A percentile compares a stretch with the other conserved stretches of the same genome.
Conservation (phyloP, 92 coral and sea anemone genomes). For the Phenganax subtilis region DNA sequence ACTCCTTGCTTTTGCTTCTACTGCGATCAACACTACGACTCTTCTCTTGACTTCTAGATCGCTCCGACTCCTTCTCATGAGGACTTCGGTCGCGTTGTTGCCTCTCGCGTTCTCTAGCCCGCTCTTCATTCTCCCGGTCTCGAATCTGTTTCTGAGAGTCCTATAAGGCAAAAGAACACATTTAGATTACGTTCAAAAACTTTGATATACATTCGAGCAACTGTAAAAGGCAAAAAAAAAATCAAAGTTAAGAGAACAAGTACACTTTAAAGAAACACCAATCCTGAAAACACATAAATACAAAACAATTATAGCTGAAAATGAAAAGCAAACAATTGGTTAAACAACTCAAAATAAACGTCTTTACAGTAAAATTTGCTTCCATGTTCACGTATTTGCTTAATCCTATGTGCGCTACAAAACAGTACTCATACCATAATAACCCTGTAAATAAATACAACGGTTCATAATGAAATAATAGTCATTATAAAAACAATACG, state of each 20-base stretch:
- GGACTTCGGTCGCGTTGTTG: constrained; percentile 34
- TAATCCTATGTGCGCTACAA: neutral
- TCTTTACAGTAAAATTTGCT: too few relatives aligned
- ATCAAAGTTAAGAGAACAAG: neutral
- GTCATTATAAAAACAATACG: neutral
- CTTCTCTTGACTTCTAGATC: constrained; percentile 4
- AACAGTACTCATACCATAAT: neutral
- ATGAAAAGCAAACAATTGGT: too few relatives aligned
- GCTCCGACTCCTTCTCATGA: neutral
- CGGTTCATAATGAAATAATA: neutral
- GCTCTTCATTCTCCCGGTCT: constrained; percentile 59
- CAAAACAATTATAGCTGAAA: too few relatives aligned
- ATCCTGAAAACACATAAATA: too few relatives aligned
- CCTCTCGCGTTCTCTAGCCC: constrained; percentile 17
- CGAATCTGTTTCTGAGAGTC: constrained; percentile 42
- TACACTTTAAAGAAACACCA: too few relatives aligned
- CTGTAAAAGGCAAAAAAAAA: neutral
- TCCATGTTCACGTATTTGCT: too few relatives aligned
- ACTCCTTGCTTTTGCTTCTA: constrained; percentile 6
- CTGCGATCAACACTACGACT: neutral
- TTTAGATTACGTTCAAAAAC: constrained; percentile 63
- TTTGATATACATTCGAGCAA: constrained; percentile 31
- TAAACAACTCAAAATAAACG: too few relatives aligned
- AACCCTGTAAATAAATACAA: neutral
- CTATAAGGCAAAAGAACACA: neutral